Base-by-base conservation (phyloP, 2,797 vertebrate species). In the Hoplostethus mediterraneus region DNA sequence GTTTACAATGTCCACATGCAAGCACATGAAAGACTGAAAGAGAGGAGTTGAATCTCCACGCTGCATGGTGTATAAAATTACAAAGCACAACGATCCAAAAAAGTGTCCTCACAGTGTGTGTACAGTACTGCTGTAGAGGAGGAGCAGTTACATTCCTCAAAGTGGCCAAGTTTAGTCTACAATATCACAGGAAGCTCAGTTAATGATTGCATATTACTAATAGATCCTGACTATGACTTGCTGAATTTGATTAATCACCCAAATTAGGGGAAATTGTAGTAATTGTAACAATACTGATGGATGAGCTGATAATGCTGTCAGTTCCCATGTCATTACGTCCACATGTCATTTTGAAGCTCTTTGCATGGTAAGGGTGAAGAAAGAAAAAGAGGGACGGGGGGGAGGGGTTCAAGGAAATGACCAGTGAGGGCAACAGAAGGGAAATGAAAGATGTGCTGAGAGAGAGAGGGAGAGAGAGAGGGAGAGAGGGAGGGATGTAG, bases 371-470 rank as follows among this genome's bases (percentile, higher is more conserved):
- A 67, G 47, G 62, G 77, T 60, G 64, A 74, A 72, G 77, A 9
- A 73, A 81, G 66, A 87, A 86, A 75, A 65, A 48, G 63, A 30
- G 1, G 16, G 55, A 64, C 31, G 2, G 33, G 72, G 72, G 72
- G 44, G 73, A 47, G 53, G 79, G 73, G 54, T 79, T 67, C 16
- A 45, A 78, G 87, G 82, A 90, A 90, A 89, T 87, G 85, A 83
- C 86, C 84, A 85, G 81, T 60, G 69, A 87, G 70, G 74, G 72
- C 52, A 74, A 86, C 80, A 89, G 82, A 92, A 88, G 81, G 91
- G 88, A 90, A 91, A 91, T 85, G 87, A 89, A 83, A 86, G 90
- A 87, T 82, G 83, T 87, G 80, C 88, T 88, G 80, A 84, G 80
- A 85, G 67, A 11, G 81, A 78, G 40, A 47, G 51, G n/a, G 80